Conservation (phyloP, 2,888 invertebrate genomes). For the Aleiodes testaceus region DNA sequence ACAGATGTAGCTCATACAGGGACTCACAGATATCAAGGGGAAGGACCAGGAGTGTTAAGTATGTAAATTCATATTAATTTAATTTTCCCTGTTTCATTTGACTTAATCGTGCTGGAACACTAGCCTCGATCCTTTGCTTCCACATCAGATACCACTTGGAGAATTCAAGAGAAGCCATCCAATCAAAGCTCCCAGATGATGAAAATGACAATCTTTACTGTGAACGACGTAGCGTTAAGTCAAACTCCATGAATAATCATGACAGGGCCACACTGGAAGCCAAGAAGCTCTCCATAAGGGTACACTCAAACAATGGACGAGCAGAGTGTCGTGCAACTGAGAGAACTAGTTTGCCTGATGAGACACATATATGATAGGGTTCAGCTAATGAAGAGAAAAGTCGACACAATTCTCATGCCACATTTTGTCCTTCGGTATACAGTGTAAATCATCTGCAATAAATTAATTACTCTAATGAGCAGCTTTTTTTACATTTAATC, state of each 20-base stretch:
- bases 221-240: slow-evolving; percentile 35
- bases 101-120: not conserved
- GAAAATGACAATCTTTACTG: slow-evolving; percentile 46
- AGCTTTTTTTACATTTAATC: no score
- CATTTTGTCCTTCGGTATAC: no score
- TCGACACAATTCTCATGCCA: slow-evolving; percentile 7
- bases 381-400: no score
- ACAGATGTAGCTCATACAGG: slow-evolving; percentile 73
- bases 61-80: slow-evolving; percentile 38
- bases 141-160: slow-evolving; percentile 46
- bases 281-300: slow-evolving; percentile 53
- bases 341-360: slow-evolving; percentile 46
- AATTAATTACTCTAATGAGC: no score
- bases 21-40: slow-evolving; percentile 74
- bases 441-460: no score
- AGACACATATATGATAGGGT: slow-evolving; percentile 57
- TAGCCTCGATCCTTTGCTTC: not conserved
- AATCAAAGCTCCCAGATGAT: slow-evolving; percentile 41
- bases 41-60: slow-evolving; percentile 65
- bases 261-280: slow-evolving; percentile 23
- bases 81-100: no score
- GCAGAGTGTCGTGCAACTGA: slow-evolving; percentile 48
- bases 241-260: slow-evolving; percentile 32
- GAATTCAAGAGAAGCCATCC: slow-evolving; percentile 35
- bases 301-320: slow-evolving; percentile 54